A percentile compares a stretch with the other conserved stretches of the same genome.
Evolutionary conservation across 2,888 invertebrate genomes (phyloP).

Genomic region (Brenthis hecate): DNA sequence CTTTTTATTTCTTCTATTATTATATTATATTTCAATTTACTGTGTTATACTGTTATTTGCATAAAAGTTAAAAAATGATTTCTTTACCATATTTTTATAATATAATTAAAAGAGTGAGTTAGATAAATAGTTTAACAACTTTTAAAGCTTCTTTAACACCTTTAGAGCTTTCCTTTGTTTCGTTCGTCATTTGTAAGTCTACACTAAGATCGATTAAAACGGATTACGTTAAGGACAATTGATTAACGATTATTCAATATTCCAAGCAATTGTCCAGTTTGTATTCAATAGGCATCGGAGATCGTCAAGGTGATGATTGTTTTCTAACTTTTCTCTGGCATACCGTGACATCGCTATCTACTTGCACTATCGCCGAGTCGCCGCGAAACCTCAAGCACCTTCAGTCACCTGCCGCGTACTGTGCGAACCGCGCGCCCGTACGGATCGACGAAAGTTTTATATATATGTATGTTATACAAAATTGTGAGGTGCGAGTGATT

Average conservation of each 20-base stretch:
- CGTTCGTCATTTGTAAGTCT: slow-evolving; percentile 12
- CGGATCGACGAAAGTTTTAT: slow-evolving; percentile 22
- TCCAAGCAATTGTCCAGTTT: slow-evolving; percentile 57
- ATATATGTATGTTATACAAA: neutral
- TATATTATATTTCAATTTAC: no score
- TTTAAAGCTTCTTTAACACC: slow-evolving; percentile 5
- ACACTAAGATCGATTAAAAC: slow-evolving; percentile 19
- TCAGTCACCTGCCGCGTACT: slow-evolving; percentile 71
- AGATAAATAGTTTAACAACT: neutral
- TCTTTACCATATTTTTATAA: no score
- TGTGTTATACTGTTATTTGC: no score
- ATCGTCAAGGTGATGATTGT: slow-evolving; percentile 56
- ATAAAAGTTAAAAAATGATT: no score
- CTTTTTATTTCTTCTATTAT: no score
- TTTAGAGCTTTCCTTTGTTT: slow-evolving; percentile 10
- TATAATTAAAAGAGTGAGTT: no score
- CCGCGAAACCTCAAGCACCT: slow-evolving; percentile 35
- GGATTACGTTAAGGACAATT: slow-evolving; percentile 25
- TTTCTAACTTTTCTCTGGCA: slow-evolving; percentile 71
- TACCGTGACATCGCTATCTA: slow-evolving; percentile 68
- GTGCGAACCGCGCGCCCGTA: slow-evolving; percentile 43
- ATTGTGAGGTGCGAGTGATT: slow-evolving; percentile 35
- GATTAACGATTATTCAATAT: slow-evolving; percentile 53
- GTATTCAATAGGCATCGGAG: slow-evolving; percentile 58
- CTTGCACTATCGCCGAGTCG: slow-evolving; percentile 44